These are phyloP conservation scores for Rhyacophila evoluta DNA, from an alignment of 2,888 invertebrate species.

Conservation along the genomic window DNA sequence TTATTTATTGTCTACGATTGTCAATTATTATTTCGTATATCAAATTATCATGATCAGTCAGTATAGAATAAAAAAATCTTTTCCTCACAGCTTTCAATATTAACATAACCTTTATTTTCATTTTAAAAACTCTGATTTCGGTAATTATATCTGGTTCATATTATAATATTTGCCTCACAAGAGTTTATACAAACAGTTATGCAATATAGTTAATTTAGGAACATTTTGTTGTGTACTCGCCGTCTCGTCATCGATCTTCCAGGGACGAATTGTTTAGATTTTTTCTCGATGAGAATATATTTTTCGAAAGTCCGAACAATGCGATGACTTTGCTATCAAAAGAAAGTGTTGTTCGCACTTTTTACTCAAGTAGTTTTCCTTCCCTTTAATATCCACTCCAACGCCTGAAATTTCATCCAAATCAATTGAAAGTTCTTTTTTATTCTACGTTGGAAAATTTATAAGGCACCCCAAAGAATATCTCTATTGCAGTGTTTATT, in stretches of 20 bases:
- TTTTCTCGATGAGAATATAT: background rate
- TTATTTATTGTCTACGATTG: no score
- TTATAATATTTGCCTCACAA: no score
- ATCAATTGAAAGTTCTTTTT: background rate
- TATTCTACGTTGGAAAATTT: background rate
- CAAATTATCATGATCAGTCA: no score
- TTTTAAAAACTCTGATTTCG: no score
- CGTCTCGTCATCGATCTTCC: background rate
- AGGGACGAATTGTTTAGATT: background rate
- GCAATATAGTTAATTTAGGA: no score
- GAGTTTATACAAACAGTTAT: no score
- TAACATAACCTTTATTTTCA: no score
- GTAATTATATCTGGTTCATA: no score
- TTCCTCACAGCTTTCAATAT: no score
- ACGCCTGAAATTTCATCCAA: background rate
- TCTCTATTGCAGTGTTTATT: background rate
- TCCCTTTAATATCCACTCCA: background rate
- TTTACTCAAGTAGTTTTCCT: constrained; percentile 2
- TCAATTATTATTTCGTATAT: no score
- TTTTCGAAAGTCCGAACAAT: background rate
- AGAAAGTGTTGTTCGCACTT: constrained; percentile 19
- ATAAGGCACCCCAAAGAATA: background rate
- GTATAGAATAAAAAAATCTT: no score
- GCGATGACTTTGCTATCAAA: background rate
- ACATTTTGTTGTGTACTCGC: no score